Evolutionary conservation across 2,888 invertebrate genomes (phyloP).

Genomic region (Dendrolimus houi): DNA sequence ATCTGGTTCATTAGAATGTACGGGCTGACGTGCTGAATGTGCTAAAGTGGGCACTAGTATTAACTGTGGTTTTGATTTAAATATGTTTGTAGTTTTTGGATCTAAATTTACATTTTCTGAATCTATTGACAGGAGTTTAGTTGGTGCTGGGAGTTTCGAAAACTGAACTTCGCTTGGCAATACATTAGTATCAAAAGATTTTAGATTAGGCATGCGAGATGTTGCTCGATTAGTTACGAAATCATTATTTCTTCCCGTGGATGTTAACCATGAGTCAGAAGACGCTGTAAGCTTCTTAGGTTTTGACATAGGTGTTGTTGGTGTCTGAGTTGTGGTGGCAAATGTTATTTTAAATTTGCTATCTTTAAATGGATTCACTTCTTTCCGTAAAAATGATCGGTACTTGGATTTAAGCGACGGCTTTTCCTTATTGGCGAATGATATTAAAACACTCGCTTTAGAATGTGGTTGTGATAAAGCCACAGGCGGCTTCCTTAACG

Average conservation of each 20-base stretch:
- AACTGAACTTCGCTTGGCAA: background rate
- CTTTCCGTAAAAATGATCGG: conserved; percentile 9
- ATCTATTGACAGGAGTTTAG: background rate
- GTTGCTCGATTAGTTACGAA: background rate
- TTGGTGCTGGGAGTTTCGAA: background rate
- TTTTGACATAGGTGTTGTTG: conserved; percentile 5
- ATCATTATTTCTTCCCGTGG: background rate
- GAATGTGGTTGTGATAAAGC: conserved; percentile 7
- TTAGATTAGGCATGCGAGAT: background rate
- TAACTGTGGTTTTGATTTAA: background rate
- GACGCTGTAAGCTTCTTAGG: background rate
- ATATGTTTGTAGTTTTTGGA: background rate
- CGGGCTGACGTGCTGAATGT: background rate
- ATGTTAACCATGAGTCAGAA: too few relatives aligned
- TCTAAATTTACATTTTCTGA: background rate
- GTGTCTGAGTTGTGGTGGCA: conserved; percentile 16
- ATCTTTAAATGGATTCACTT: conserved; percentile 14
- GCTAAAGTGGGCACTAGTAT: background rate
- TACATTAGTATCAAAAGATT: background rate
- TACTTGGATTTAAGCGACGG: conserved; percentile 4
- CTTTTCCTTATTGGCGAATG: background rate
- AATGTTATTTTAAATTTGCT: conserved; percentile 33
- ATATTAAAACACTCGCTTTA: background rate
- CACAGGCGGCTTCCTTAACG: conserved; percentile 10
- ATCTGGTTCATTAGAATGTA: background rate